Conservation (phyloP, 2,888 invertebrate species). For the Shargacucullia verbasci region DNA sequence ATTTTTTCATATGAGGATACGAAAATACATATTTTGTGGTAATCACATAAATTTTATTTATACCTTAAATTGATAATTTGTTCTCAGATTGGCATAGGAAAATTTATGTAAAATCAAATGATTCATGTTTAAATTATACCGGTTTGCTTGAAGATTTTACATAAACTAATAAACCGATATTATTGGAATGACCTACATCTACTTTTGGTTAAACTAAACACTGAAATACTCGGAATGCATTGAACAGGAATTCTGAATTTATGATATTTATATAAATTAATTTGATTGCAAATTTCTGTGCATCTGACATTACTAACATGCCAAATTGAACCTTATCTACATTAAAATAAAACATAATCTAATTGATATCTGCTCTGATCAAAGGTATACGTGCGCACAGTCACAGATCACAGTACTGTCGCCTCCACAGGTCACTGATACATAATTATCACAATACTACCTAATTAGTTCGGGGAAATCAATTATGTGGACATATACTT, state of each 20-base stretch:
- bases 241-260: slow-evolving; percentile 7
- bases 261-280: slow-evolving; percentile 21
- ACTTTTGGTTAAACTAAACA: slow-evolving; percentile 17
- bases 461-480: too few relatives aligned
- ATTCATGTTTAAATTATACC: too few relatives aligned
- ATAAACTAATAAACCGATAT: slow-evolving; percentile 13
- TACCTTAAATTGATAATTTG: too few relatives aligned
- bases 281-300: slow-evolving; percentile 10
- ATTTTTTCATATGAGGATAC: too few relatives aligned
- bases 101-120: too few relatives aligned
- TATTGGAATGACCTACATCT: slow-evolving; percentile 1
- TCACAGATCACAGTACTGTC: too few relatives aligned
- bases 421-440: not conserved
- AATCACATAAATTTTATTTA: too few relatives aligned
- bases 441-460: not conserved
- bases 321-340: slow-evolving; percentile 1
- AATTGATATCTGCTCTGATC: slow-evolving; percentile 1
- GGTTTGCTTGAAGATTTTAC: not conserved
- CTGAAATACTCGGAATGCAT: slow-evolving; percentile 18
- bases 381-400: slow-evolving; percentile 18
- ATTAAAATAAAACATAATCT: slow-evolving; percentile 8
- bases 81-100: too few relatives aligned
- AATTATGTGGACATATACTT: too few relatives aligned
- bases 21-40: too few relatives aligned
- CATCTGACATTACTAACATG: not conserved